A percentile compares a stretch with the other conserved stretches of the same genome.
These are phyloP conservation scores for Myripristis jacobus DNA, from an alignment of 2,797 vertebrate genomes.

Conservation along the genomic window DNA sequence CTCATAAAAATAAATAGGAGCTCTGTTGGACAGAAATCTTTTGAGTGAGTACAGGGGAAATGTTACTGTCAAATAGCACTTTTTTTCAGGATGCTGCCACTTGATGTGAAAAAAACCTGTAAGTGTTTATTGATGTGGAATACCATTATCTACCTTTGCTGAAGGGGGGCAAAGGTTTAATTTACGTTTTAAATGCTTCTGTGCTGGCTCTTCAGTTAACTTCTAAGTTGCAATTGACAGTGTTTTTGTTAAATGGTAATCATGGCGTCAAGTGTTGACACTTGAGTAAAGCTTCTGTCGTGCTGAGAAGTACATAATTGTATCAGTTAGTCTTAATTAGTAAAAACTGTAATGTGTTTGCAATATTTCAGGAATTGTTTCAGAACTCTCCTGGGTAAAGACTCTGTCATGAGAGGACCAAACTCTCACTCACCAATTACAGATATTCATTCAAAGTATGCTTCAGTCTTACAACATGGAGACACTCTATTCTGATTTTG, in stretches of 20 bases:
- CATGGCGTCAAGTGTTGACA: slow-evolving; percentile 66
- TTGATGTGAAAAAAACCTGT: slow-evolving; percentile 41
- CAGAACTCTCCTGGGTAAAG: slow-evolving; percentile 17
- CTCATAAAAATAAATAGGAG: slow-evolving; percentile 63
- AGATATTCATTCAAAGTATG: background rate
- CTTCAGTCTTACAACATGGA: background rate
- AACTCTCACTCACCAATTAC: slow-evolving; percentile 13
- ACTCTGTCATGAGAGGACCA: slow-evolving; percentile 11
- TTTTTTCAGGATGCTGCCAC: slow-evolving; percentile 43
- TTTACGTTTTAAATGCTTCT: slow-evolving; percentile 64
- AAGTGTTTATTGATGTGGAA: slow-evolving; percentile 69
- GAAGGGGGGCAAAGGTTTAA: slow-evolving; percentile 53
- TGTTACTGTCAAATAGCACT: slow-evolving; percentile 47
- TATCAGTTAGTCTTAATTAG: slow-evolving; percentile 56
- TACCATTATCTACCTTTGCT: slow-evolving; percentile 62
- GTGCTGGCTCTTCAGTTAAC: slow-evolving; percentile 60
- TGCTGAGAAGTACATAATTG: slow-evolving; percentile 56
- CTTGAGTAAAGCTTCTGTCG: slow-evolving; percentile 52
- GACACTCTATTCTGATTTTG: too few species aligned
- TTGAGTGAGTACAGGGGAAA: slow-evolving; percentile 56
- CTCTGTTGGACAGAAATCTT: slow-evolving; percentile 50
- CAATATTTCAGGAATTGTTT: slow-evolving; percentile 16
- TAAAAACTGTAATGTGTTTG: slow-evolving; percentile 38
- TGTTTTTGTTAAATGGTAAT: slow-evolving; percentile 74
- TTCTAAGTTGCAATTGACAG: slow-evolving; percentile 67